phyloP scores from a whole-genome alignment of 2,113 vertebrate species.

The Nymphicus hollandicus region DNA sequence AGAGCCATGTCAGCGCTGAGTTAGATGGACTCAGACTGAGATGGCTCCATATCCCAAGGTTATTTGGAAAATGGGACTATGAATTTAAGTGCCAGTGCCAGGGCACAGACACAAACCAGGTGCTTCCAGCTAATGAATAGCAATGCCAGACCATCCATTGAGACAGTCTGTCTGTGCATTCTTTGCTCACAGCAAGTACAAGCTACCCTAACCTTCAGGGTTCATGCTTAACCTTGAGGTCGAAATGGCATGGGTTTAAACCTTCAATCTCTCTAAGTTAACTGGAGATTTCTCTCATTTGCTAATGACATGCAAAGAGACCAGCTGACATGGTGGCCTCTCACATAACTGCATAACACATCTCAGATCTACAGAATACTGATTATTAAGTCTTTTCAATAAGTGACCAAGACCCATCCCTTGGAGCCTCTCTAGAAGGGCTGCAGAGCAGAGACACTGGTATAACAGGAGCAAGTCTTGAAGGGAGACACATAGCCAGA shows the following conservation, averaged over 20 bases:
- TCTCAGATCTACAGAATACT: background rate
- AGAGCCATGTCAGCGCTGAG: background rate
- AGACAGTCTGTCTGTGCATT: background rate
- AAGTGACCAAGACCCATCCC: background rate
- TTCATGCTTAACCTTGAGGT: background rate
- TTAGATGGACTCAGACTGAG: background rate
- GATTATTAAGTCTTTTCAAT: background rate
- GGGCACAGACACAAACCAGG: slow-evolving; percentile 34
- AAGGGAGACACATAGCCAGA: background rate
- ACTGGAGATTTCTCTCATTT: background rate
- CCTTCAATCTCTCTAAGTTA: background rate
- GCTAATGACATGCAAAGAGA: background rate
- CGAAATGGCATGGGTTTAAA: background rate
- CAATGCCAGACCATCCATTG: background rate
- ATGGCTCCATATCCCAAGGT: background rate
- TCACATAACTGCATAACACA: too few species aligned
- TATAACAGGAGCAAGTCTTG: background rate
- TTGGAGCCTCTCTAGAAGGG: background rate
- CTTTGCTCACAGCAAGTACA: background rate
- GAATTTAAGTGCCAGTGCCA: background rate
- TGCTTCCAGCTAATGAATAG: background rate
- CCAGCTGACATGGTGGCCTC: background rate
- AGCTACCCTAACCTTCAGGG: background rate
- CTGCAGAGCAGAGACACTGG: background rate
- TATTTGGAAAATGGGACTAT: background rate